Conservation (phyloP, 2,113 vertebrate species). For the Murina feae region DNA sequence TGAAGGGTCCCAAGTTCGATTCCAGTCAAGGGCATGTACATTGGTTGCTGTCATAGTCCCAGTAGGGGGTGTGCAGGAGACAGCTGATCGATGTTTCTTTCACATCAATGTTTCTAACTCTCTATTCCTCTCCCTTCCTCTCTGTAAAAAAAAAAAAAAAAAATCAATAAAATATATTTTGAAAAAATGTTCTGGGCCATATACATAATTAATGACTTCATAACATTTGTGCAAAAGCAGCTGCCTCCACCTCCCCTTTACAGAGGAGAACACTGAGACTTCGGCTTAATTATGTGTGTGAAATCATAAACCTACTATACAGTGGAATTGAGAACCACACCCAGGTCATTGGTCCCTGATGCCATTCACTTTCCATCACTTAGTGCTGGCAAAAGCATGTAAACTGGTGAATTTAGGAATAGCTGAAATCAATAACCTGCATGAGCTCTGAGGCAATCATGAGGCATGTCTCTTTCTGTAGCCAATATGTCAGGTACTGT, state of each 20-base stretch:
- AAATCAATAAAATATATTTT: too few relatives aligned
- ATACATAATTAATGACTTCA: background rate
- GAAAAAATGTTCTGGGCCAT: background rate
- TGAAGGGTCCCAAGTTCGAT: too few relatives aligned
- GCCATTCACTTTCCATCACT: background rate
- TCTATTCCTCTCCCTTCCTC: too few relatives aligned
- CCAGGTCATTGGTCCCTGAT: rapidly evolving
- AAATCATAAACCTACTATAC: rapidly evolving
- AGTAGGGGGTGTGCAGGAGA: too few relatives aligned
- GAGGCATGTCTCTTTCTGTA: background rate
- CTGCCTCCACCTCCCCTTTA: background rate
- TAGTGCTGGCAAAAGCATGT: background rate
- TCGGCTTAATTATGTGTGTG: background rate
- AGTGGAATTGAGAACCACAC: background rate
- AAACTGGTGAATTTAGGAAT: background rate
- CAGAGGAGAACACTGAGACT: background rate
- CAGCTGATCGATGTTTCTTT: too few relatives aligned
- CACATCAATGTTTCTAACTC: too few relatives aligned
- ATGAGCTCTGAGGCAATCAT: background rate
- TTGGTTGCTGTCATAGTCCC: too few relatives aligned
- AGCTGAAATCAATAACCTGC: background rate
- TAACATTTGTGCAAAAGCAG: background rate
- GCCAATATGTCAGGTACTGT: background rate
- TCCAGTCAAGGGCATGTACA: too few relatives aligned
- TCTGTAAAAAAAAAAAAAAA: too few relatives aligned